phyloP scores from a whole-genome alignment of 2,797 vertebrate genomes.

The Cynodonichthys magdalenae region DNA sequence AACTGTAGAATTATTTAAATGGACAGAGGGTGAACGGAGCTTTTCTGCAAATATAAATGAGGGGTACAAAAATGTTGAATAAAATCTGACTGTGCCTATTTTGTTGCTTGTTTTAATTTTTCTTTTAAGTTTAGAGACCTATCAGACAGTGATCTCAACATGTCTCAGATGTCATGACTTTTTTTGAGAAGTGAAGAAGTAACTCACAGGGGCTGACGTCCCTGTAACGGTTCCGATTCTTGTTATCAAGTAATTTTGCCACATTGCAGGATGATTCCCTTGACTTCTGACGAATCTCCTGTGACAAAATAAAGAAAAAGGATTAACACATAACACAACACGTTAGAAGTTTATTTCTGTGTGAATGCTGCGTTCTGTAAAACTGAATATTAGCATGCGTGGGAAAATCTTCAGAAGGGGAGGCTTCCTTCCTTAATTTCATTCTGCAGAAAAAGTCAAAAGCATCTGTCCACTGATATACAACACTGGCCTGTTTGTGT shows the following conservation, averaged over 20 bases:
- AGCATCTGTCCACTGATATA: not conserved
- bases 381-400: not conserved
- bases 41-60: too few relatives aligned
- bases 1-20: not conserved
- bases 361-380: not conserved
- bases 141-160: too few relatives aligned
- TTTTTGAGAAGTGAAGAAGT: not conserved
- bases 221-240: slow-evolving; percentile 97
- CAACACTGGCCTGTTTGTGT: not conserved
- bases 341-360: not conserved
- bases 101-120: too few relatives aligned
- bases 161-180: not conserved
- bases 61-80: too few relatives aligned
- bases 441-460: slow-evolving; percentile 3
- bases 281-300: slow-evolving; percentile 96
- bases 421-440: slow-evolving; percentile 4
- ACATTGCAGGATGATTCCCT: slow-evolving; percentile 96
- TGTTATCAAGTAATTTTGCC: slow-evolving; percentile 95
- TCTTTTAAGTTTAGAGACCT: too few relatives aligned
- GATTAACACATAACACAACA: not conserved
- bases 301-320: slow-evolving; percentile 46
- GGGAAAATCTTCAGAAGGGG: not conserved
- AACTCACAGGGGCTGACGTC: slow-evolving; percentile 99
- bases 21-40: not conserved
- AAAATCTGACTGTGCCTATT: too few relatives aligned